phyloP scores from a whole-genome alignment of 2,113 vertebrate genomes.

The Rhabdomys dilectus region DNA sequence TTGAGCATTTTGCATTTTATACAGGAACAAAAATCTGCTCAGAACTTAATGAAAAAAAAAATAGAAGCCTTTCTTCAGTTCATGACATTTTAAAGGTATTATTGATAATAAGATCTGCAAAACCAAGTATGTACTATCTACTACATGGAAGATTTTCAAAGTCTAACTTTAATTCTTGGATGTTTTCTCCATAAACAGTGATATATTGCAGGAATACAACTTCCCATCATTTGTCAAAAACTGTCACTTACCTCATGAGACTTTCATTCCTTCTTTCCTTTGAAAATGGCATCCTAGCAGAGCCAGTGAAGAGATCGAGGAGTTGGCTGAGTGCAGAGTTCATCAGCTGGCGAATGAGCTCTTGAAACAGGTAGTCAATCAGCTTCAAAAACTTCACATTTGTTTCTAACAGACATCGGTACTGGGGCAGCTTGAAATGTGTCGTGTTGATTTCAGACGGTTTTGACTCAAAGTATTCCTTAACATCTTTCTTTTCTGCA shows the following conservation, averaged over 20 bases:
- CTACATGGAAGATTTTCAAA: conserved; percentile 9
- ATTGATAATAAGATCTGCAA: background rate
- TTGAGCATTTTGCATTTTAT: background rate
- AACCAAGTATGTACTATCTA: background rate
- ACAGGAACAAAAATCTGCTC: background rate
- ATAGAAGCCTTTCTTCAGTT: background rate
- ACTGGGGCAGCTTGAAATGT: conserved; percentile 77
- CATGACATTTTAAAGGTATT: background rate
- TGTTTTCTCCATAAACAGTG: background rate
- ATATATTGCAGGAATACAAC: background rate
- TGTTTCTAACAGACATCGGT: conserved; percentile 68
- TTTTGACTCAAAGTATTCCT: conserved; percentile 76
- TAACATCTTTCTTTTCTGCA: conserved; percentile 79
- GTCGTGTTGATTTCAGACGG: conserved; percentile 13
- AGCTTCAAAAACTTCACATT: conserved; percentile 82
- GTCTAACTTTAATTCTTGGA: conserved; percentile 20
- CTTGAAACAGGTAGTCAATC: conserved; percentile 85
- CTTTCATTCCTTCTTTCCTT: conserved; percentile 75
- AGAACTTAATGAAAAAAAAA: background rate
- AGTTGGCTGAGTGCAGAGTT: conserved; percentile 74
- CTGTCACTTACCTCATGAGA: conserved; percentile 75
- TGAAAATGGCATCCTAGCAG: conserved; percentile 60
- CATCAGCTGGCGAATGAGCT: conserved; percentile 82
- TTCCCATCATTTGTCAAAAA: conserved; percentile 1
- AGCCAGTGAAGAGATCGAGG: conserved; percentile 73